Evolutionary conservation across 2,797 vertebrate genomes (phyloP).

Genomic region (Lateolabrax maculatus): DNA sequence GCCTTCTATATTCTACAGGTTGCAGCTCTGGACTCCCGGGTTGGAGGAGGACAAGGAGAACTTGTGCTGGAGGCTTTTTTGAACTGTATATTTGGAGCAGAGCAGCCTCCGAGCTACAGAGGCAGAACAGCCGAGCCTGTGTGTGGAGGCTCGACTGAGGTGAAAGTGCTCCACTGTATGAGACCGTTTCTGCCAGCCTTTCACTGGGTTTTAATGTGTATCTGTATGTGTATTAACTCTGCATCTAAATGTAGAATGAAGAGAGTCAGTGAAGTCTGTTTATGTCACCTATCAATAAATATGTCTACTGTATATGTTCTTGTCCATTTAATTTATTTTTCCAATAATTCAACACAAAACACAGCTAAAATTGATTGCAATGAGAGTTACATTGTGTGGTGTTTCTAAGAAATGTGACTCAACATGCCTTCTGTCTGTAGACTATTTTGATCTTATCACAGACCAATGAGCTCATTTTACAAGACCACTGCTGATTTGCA

Average conservation of each 20-base stretch:
- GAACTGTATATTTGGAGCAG: conserved; percentile 71
- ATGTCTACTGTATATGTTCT: background rate
- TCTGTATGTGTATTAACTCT: conserved; percentile 41
- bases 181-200: conserved; percentile 50
- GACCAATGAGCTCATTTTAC: background rate
- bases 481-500: background rate
- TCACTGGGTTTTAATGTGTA: conserved; percentile 39
- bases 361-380: background rate
- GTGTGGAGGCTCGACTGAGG: conserved; percentile 47
- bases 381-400: background rate
- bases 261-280: conserved; percentile 42
- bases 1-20: background rate
- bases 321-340: conserved; percentile 3
- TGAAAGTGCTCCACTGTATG: conserved; percentile 70
- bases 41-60: conserved; percentile 70
- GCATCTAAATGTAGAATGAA: conserved; percentile 49
- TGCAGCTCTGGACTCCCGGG: conserved; percentile 33
- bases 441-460: background rate
- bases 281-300: conserved; percentile 58
- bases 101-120: conserved; percentile 45
- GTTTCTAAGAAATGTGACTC: background rate
- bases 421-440: background rate
- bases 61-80: conserved; percentile 71
- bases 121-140: conserved; percentile 74
- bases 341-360: background rate